A percentile compares a stretch with the other conserved stretches of the same genome.
Evolutionary conservation across 2,113 vertebrate genomes (phyloP).

Genomic region (Toxostoma redivivum): DNA sequence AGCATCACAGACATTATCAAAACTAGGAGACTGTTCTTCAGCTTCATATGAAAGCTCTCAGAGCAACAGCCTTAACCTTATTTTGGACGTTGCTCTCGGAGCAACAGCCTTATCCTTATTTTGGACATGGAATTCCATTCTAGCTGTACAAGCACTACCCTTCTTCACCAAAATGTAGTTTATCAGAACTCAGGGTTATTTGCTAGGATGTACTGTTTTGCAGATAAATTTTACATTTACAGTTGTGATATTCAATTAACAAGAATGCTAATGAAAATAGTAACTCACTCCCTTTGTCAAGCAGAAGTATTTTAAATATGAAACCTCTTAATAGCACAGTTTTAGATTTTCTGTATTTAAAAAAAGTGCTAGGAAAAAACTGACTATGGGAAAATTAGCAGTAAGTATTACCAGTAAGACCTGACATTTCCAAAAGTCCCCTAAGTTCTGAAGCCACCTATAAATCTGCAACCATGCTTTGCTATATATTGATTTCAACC

Average conservation of each 20-base stretch:
- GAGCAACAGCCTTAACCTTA: neutral
- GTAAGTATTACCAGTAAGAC: neutral
- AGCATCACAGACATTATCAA: neutral
- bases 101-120: neutral
- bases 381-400: neutral
- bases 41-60: neutral
- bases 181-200: neutral
- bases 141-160: neutral
- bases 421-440: neutral
- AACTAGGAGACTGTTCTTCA: neutral
- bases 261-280: neutral
- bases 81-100: neutral
- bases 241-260: neutral
- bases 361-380: neutral
- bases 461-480: neutral
- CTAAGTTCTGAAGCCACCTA: neutral
- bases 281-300: neutral
- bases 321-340: neutral
- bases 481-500: neutral
- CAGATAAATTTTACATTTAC: neutral
- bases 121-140: neutral
- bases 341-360: neutral
- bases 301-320: neutral
- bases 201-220: neutral
- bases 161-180: neutral